Base-by-base conservation (phyloP, 1,140 invertebrate species). In the Lepidurus couesii region DNA sequence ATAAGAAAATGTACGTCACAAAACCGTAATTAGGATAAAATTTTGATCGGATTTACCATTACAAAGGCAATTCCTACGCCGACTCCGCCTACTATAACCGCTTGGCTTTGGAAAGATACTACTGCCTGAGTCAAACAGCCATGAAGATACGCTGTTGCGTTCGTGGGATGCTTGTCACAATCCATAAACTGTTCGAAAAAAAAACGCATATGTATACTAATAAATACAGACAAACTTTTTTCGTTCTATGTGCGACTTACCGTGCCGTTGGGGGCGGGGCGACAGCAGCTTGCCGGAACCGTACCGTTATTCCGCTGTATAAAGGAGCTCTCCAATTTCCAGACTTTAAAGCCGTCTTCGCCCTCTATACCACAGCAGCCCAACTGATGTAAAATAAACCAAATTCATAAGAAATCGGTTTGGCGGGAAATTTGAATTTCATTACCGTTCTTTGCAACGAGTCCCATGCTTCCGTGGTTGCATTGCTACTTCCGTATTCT, bases 401-500 rank as follows among this genome's bases (percentile, higher is more conserved):
- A 81, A 82, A 73, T 53, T 43, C 34, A 7, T 75, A 75, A 75
- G 53, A 75, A 73, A 34, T 26, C 45, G 42, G 7, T n/a, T 78
- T 79, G 42, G 53, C 24, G 79, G 21, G 8, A 42, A 16, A 43
- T 79, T 44, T 44, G 53, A 11, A 47, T 44, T 53, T 74, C 82
- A 83, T 85, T 83, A 89, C 88, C 53, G 84, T 86, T 77, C 84
- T 88, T 82, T 95, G 93, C 1, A 92, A 93, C 77, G 90, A 88
- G 82, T 95, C 93, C 94, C 94, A 96, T 1, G 93, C 92, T 47
- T 89, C 87, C 11, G 90, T 93, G 45, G 93, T 89, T 44, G 89
- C 86, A 73, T 88, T 88, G 81, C 95, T 89, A 96, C 93, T 84
- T 93, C 91, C 78, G 90, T 89, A 81, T 92, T 89, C 84, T 93